A percentile compares a stretch with the other conserved stretches of the same genome.
These are phyloP conservation scores for Upupa epops DNA, from an alignment of 2,113 vertebrate genomes.

Conservation along the genomic window DNA sequence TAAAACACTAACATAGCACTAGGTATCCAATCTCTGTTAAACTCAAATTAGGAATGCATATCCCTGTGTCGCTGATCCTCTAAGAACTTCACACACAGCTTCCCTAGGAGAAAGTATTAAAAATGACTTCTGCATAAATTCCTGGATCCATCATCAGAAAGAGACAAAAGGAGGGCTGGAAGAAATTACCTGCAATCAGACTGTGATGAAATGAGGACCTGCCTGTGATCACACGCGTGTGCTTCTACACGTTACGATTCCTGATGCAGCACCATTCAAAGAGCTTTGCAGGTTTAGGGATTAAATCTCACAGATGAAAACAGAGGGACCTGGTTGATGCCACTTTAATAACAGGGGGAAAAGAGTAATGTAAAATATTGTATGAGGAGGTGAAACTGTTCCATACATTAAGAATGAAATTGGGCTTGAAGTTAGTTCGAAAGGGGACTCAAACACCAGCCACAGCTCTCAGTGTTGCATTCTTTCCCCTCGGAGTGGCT, in stretches of 20 bases:
- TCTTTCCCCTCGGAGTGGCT: no score
- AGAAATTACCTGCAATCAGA: background rate
- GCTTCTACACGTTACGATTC: background rate
- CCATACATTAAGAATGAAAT: no score
- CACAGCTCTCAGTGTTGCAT: no score
- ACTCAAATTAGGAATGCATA: background rate
- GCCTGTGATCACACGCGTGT: rapidly evolving
- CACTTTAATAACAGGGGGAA: no score
- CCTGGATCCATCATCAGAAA: background rate
- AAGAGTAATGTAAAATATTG: no score
- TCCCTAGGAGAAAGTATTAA: background rate
- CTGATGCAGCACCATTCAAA: no score
- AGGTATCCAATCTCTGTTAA: background rate
- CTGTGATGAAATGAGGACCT: background rate
- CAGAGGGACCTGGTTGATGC: no score
- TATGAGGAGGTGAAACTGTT: no score
- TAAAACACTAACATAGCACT: background rate
- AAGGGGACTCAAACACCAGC: no score
- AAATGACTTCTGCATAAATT: background rate
- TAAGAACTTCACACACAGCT: background rate
- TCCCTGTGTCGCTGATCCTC: background rate
- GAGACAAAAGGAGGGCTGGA: background rate
- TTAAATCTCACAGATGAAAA: no score
- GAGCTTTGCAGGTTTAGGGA: no score
- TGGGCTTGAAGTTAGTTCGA: no score